A percentile compares a stretch with the other conserved stretches of the same genome.
Evolutionary conservation across 64 coral and sea anemone genomes (phyloP).

Genomic region (Actinia equina): DNA sequence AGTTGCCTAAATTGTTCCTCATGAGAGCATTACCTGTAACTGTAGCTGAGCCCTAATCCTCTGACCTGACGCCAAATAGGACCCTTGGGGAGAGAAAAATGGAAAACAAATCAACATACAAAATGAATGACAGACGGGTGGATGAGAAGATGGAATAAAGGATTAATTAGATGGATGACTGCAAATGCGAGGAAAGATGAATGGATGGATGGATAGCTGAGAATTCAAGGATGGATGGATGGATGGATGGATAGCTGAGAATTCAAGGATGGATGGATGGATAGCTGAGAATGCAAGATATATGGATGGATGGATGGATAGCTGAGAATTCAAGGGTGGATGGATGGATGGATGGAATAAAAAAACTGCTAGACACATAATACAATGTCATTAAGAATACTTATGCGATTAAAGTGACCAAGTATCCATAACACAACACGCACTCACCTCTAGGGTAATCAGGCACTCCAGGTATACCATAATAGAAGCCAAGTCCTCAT

Average conservation of each 20-base stretch:
- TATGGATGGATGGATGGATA: too few species aligned
- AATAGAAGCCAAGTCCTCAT: constrained; percentile 57
- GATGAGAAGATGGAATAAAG: neutral
- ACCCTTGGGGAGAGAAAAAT: constrained; percentile 43
- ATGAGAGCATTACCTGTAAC: constrained; percentile 56
- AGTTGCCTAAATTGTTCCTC: too few species aligned
- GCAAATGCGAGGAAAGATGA: neutral
- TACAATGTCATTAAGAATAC: too few species aligned
- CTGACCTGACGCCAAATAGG: constrained; percentile 99
- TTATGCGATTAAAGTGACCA: too few species aligned
- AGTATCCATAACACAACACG: neutral
- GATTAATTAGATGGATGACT: neutral
- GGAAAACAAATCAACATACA: neutral
- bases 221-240: too few species aligned
- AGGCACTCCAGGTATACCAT: constrained; percentile 81
- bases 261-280: too few species aligned
- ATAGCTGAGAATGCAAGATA: too few species aligned
- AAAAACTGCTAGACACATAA: too few species aligned
- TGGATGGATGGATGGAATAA: too few species aligned
- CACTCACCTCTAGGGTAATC: constrained; percentile 63
- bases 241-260: too few species aligned
- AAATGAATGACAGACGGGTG: neutral
- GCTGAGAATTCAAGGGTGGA: too few species aligned
- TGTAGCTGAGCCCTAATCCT: constrained; percentile 84
- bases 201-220: too few species aligned